A percentile compares a stretch with the other conserved stretches of the same genome.
phyloP scores from a whole-genome alignment of 2,113 vertebrate genomes.

The Talpa occidentalis region DNA sequence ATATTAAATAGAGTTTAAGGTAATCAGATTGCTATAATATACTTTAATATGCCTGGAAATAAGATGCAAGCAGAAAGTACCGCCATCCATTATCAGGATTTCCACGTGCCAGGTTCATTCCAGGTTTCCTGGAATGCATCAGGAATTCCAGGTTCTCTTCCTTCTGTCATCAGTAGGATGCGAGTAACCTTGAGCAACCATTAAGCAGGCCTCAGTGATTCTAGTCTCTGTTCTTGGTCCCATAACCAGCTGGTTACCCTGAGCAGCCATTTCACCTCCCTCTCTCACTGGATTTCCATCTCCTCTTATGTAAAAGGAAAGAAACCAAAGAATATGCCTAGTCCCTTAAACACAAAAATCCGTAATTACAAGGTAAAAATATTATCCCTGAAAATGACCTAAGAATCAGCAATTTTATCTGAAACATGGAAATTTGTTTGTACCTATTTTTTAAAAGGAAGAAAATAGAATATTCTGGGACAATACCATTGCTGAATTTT shows the following conservation, averaged over 20 bases:
- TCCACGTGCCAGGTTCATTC: too few relatives aligned
- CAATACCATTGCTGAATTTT: not conserved
- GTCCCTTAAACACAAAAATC: not conserved
- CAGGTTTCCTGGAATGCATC: too few relatives aligned
- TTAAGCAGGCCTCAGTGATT: not conserved
- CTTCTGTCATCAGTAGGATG: not conserved
- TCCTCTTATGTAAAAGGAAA: not conserved
- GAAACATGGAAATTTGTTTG: not conserved
- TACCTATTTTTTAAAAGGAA: not conserved
- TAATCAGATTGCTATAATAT: not conserved
- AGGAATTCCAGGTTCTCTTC: not conserved
- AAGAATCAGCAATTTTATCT: not conserved
- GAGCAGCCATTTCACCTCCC: not conserved
- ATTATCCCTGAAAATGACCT: not conserved
- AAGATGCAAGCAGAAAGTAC: not conserved
- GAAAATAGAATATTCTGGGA: not conserved
- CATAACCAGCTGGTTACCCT: not conserved
- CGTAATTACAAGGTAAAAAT: not conserved
- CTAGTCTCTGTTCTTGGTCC: not conserved
- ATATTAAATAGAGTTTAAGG: not conserved
- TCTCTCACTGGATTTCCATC: not conserved
- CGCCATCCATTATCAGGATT: not conserved
- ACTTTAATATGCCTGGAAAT: not conserved
- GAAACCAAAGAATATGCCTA: not conserved
- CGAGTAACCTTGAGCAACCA: not conserved